Conservation (phyloP, 2,113 vertebrate species). For the Apistogramma diplotaenia region DNA sequence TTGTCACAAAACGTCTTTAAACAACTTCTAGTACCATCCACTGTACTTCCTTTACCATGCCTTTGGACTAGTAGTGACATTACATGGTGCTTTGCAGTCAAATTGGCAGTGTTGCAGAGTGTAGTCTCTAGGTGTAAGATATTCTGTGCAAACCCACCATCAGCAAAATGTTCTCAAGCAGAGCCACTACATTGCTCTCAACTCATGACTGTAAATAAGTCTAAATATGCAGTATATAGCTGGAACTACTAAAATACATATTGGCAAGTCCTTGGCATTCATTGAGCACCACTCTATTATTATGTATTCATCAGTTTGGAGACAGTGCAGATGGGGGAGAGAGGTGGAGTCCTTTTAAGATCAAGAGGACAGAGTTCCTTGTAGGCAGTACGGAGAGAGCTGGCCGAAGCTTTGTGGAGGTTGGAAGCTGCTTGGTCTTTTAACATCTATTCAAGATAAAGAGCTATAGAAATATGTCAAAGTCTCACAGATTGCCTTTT, state of each 20-base stretch:
- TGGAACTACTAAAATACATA: slow-evolving; percentile 45
- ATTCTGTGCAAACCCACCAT: slow-evolving; percentile 19
- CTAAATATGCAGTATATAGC: slow-evolving; percentile 47
- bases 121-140: neutral
- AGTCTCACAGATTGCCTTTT: slow-evolving; percentile 11
- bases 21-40: neutral
- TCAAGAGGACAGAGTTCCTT: slow-evolving; percentile 2
- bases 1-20: slow-evolving; percentile 11
- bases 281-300: slow-evolving; percentile 59
- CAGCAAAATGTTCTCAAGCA: slow-evolving; percentile 6
- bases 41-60: neutral
- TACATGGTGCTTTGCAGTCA: slow-evolving; percentile 38
- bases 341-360: slow-evolving; percentile 33
- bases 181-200: neutral
- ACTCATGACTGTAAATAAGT: slow-evolving; percentile 27
- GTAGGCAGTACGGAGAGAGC: neutral
- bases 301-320: slow-evolving; percentile 51
- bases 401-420: slow-evolving; percentile 29
- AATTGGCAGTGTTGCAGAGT: slow-evolving; percentile 61
- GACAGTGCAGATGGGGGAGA: slow-evolving; percentile 16
- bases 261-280: slow-evolving; percentile 75
- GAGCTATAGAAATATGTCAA: slow-evolving; percentile 47
- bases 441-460: slow-evolving; percentile 43
- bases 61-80: neutral
- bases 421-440: slow-evolving; percentile 41